Conservation (phyloP, 2,113 vertebrate species). For the Philantomba maxwellii region DNA sequence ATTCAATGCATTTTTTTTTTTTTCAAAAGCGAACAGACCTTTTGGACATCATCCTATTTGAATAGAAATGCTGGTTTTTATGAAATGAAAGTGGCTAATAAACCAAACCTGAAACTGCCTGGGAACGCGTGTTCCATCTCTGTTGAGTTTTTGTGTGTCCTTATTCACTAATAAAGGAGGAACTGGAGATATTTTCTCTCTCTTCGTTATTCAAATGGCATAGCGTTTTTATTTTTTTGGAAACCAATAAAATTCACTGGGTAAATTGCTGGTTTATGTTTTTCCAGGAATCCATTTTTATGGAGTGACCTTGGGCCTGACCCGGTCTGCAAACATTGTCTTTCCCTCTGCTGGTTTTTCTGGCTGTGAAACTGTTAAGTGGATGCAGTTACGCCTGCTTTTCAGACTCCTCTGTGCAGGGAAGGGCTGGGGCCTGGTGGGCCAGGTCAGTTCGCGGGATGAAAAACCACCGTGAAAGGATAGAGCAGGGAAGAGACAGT, state of each 20-base stretch:
- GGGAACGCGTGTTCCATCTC: not conserved
- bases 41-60: constrained; percentile 8
- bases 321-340: not conserved
- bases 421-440: not conserved
- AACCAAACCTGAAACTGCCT: not conserved
- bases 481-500: not conserved
- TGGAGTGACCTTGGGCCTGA: constrained; percentile 8
- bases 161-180: not conserved
- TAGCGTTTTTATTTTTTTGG: not conserved
- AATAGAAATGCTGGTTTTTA: not conserved
- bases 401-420: not conserved
- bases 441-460: not conserved
- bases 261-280: constrained; percentile 32
- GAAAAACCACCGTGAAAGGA: not conserved
- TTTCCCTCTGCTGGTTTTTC: not conserved
- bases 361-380: not conserved
- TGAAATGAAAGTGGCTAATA: not conserved
- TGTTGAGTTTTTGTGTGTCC: constrained; percentile 1
- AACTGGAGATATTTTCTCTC: not conserved
- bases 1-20: not conserved
- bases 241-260: constrained; percentile 5
- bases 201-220: constrained; percentile 22
- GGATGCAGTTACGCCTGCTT: not conserved
- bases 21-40: not conserved
- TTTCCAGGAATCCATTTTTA: constrained; percentile 47